Evolutionary conservation across 2,113 vertebrate species (phyloP).

Genomic region (rat (Rattus norvegicus)): GRCr8 NC_086019.1:128884001-128884500

Average conservation of each 20-base stretch:
- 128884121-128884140: not conserved
- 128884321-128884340: not conserved
- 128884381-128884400: not conserved
- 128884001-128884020: not conserved
- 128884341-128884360: not conserved
- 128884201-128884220: not conserved
- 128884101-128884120: not conserved
- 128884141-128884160: not conserved
- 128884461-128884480: not conserved
- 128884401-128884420: not conserved
- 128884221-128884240: not conserved
- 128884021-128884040: not conserved
- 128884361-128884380: not conserved
- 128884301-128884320: not conserved
- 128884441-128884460: not conserved
- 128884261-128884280: not conserved
- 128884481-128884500: slow-evolving; percentile 17
- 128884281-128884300: not conserved
- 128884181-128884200: not conserved
- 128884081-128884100: not conserved
- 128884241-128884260: not conserved
- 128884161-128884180: not conserved
- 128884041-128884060: not conserved
- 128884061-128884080: not conserved
- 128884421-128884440: not conserved